Evolutionary conservation across 2,888 invertebrate species (phyloP).

Genomic region (Nezara viridula): DNA sequence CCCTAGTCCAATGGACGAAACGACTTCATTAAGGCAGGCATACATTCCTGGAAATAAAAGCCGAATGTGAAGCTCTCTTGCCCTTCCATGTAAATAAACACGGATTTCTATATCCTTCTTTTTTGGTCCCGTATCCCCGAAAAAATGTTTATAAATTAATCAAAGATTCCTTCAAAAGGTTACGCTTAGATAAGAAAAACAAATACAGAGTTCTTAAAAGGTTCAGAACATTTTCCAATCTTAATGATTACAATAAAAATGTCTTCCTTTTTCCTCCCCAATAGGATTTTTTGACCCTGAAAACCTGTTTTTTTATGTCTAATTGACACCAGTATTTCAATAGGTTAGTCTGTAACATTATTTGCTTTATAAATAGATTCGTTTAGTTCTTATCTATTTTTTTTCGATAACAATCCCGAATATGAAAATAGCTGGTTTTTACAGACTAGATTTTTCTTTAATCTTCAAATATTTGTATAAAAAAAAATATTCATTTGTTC

Average conservation of each 20-base stretch:
- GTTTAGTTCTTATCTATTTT: neutral
- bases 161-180: conserved; percentile 50
- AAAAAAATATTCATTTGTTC: too few species aligned
- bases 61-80: neutral
- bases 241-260: conserved; percentile 56
- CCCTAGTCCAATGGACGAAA: neutral
- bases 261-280: conserved; percentile 33
- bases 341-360: conserved; percentile 19
- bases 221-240: conserved; percentile 52
- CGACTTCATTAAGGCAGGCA: conserved; percentile 23
- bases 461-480: neutral
- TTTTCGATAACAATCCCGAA: neutral
- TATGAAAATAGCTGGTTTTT: neutral
- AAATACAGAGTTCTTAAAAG: conserved; percentile 56
- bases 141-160: conserved; percentile 47
- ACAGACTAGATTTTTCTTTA: neutral
- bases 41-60: conserved; percentile 3
- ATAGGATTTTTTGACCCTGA: conserved; percentile 46
- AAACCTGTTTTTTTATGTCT: conserved; percentile 54
- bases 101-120: conserved; percentile 19
- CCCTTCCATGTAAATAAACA: conserved; percentile 37
- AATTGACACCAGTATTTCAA: conserved; percentile 43
- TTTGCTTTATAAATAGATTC: conserved; percentile 24
- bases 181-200: conserved; percentile 50
- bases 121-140: conserved; percentile 15